Conservation (phyloP, 2,888 invertebrate genomes). For the Lydus trimaculatus region DNA sequence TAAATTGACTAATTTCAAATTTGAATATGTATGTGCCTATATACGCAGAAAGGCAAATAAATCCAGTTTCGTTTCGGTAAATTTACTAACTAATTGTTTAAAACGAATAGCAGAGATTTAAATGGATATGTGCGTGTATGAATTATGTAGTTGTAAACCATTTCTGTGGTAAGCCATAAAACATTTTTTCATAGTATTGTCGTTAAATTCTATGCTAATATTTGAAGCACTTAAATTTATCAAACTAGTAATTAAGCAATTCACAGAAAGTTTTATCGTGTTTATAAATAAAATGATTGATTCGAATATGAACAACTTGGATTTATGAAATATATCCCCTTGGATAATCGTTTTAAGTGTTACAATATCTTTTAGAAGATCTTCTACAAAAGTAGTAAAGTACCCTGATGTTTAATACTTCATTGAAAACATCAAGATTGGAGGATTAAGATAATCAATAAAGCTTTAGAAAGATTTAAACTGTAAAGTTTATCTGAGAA, state of each 20-base stretch:
- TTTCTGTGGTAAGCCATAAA: not conserved
- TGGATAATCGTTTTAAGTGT: not conserved
- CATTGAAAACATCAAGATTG: not conserved
- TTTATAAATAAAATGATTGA: too few species aligned
- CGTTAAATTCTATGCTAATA: not conserved
- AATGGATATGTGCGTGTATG: not conserved
- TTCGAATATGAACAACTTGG: too few species aligned
- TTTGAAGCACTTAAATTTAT: too few species aligned
- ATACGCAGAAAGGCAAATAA: not conserved
- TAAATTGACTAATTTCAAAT: not conserved
- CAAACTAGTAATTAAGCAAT: too few species aligned
- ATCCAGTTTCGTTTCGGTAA: not conserved
- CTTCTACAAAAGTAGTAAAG: not conserved
- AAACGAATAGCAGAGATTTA: not conserved
- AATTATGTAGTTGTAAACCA: not conserved
- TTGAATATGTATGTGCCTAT: not conserved
- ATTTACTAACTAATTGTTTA: constrained; percentile 6
- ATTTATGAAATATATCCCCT: too few species aligned
- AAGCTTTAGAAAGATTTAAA: not conserved
- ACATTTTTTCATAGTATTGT: not conserved
- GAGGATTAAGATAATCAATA: not conserved
- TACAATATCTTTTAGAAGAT: not conserved
- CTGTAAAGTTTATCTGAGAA: not conserved
- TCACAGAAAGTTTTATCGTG: too few species aligned
- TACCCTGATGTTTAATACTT: not conserved